phyloP scores from a whole-genome alignment of 2,888 invertebrate genomes.

The Monochamus alternatus region DNA sequence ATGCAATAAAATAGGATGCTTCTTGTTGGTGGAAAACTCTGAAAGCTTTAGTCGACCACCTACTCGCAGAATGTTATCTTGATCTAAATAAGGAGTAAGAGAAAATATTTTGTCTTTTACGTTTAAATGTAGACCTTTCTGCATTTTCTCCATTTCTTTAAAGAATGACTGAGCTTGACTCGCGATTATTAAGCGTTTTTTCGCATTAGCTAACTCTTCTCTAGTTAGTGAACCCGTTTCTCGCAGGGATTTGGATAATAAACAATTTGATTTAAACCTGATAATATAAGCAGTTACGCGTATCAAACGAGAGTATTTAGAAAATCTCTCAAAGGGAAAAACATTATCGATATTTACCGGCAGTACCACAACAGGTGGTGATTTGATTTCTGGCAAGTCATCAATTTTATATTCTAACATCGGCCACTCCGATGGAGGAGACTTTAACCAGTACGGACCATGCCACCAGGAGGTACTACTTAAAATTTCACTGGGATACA shows the following conservation, averaged over 20 bases:
- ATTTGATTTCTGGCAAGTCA: too few species aligned
- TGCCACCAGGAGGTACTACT: neutral
- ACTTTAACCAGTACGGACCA: neutral
- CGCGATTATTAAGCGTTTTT: neutral
- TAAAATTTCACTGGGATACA: neutral
- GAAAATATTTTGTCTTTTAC: neutral
- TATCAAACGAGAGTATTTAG: neutral
- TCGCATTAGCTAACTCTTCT: neutral
- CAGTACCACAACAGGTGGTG: neutral
- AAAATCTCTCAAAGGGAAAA: neutral
- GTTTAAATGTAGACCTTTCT: neutral
- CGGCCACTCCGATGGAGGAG: neutral
- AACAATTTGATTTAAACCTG: neutral
- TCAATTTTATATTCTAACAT: too few species aligned
- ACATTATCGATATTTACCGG: neutral
- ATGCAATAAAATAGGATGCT: neutral
- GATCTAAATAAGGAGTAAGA: neutral
- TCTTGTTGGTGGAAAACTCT: neutral
- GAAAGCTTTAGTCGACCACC: conserved; percentile 8
- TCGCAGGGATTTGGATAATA: neutral
- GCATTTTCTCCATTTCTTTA: neutral
- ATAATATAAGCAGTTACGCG: neutral
- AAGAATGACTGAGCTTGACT: conserved; percentile 1
- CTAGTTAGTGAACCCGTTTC: neutral
- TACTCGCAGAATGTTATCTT: neutral